A percentile compares a stretch with the other conserved stretches of the same genome.
These are phyloP conservation scores for Amazona guildingii DNA, from an alignment of 2,113 vertebrate genomes.

Conservation along the genomic window DNA sequence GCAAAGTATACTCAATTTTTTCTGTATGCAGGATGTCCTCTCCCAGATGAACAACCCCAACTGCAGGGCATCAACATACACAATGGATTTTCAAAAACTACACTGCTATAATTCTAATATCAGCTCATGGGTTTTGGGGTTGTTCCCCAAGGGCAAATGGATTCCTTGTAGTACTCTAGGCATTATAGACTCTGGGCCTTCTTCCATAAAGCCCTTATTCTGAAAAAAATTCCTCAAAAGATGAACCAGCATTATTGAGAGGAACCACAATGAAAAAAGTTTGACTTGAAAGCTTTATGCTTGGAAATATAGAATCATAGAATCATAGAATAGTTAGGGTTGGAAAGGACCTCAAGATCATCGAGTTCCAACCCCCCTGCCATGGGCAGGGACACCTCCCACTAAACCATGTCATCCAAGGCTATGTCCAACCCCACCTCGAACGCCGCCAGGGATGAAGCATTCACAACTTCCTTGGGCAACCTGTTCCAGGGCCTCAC, in stretches of 20 bases:
- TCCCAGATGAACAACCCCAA: not conserved
- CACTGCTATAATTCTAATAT: not conserved
- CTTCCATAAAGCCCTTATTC: not conserved
- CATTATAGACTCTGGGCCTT: not conserved
- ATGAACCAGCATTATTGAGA: not conserved
- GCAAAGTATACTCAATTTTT: not conserved
- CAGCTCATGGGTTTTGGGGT: not conserved
- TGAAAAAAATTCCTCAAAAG: not conserved
- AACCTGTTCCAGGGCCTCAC: too few relatives aligned
- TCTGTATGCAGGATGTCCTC: not conserved
- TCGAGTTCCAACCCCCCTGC: too few relatives aligned
- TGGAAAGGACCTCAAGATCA: too few relatives aligned
- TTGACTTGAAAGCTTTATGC: not conserved
- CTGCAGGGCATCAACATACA: not conserved
- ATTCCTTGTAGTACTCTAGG: not conserved
- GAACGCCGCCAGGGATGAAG: too few relatives aligned
- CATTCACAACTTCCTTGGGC: too few relatives aligned
- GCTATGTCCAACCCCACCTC: too few relatives aligned
- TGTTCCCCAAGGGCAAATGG: not conserved
- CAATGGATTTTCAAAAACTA: not conserved
- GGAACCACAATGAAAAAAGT: not conserved
- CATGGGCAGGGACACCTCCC: too few relatives aligned
- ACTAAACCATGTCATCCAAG: too few relatives aligned
- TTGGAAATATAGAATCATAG: too few relatives aligned
- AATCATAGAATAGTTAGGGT: too few relatives aligned